Percentiles rank a stretch among this genome's conserved stretches.
Conservation (phyloP, 2,797 vertebrate genomes). For the Liasis olivaceus region DNA sequence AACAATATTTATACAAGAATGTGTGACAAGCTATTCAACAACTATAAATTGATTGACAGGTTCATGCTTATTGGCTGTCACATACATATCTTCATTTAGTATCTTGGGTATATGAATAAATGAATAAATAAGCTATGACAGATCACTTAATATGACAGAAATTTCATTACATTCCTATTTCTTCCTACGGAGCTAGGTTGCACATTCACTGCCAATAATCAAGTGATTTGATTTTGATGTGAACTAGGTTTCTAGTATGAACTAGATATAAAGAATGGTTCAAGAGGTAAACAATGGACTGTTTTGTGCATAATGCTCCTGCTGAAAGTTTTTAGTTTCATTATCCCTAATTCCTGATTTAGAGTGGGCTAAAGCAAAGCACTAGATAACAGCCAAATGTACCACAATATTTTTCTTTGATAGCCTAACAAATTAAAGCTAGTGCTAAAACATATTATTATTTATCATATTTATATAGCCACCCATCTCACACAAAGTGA, state of each 20-base stretch:
- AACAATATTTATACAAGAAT: background rate
- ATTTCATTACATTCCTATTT: background rate
- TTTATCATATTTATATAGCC: no score
- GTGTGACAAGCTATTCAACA: background rate
- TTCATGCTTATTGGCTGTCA: background rate
- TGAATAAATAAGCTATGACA: background rate
- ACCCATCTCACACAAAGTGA: no score
- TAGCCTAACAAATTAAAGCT: no score
- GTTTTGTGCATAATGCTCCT: background rate
- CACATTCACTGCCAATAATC: background rate
- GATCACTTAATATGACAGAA: background rate
- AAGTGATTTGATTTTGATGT: background rate
- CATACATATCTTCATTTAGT: background rate
- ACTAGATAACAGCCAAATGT: no score
- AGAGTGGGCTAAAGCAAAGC: no score
- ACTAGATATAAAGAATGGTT: background rate
- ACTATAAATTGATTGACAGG: background rate
- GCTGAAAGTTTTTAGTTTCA: no score
- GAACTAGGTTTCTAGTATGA: background rate
- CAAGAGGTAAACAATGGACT: background rate
- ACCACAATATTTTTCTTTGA: no score
- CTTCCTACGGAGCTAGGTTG: background rate
- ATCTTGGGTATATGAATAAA: background rate
- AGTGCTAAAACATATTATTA: no score
- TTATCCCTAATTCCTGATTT: background rate